These are phyloP conservation scores for Gulo gulo DNA, from an alignment of 2,113 vertebrate species.

Conservation along the genomic window DNA sequence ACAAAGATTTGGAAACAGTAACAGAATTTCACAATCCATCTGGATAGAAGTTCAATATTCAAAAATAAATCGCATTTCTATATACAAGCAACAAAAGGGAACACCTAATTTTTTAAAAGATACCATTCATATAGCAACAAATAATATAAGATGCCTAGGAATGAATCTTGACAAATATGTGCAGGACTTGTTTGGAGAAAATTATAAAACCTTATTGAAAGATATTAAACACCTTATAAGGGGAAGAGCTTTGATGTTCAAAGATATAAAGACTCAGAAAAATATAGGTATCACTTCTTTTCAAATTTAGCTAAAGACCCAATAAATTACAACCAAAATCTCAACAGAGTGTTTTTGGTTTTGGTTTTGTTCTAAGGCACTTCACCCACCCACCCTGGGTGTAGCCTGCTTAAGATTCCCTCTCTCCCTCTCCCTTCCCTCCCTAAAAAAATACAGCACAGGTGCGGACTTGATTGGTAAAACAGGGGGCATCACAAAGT, in stretches of 20 bases:
- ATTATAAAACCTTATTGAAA: neutral
- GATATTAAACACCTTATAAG: neutral
- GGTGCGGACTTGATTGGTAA: neutral
- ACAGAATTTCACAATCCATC: neutral
- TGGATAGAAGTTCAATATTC: conserved; percentile 5
- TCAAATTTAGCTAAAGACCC: neutral
- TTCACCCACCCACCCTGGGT: neutral
- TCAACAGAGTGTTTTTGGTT: neutral
- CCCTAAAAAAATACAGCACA: neutral
- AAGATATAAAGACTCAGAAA: neutral
- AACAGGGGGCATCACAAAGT: neutral
- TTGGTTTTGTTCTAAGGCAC: neutral
- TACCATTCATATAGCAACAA: neutral
- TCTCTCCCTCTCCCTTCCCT: neutral
- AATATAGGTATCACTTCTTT: neutral
- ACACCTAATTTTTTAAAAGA: neutral
- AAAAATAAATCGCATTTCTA: conserved; percentile 13
- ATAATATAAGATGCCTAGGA: neutral
- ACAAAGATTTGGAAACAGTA: neutral
- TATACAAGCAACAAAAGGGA: neutral
- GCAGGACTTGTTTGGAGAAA: neutral
- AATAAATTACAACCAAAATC: neutral
- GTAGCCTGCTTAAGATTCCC: neutral
- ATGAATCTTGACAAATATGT: neutral
- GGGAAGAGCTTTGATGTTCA: neutral